Conservation (phyloP, 1,140 invertebrate species). For the Odontomachus brunneus region DNA sequence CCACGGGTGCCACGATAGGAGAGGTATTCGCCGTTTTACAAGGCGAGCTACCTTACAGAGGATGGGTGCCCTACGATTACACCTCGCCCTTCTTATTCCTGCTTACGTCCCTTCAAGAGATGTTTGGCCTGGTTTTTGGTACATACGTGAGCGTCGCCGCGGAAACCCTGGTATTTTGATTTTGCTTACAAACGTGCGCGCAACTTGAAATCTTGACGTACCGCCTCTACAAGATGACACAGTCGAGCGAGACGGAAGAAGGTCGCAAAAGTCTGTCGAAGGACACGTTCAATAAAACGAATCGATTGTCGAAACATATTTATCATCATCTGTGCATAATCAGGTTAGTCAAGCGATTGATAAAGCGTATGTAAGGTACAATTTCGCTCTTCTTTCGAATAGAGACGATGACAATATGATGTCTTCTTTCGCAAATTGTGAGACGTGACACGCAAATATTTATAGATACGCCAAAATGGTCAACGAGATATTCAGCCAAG, state of each 20-base stretch:
- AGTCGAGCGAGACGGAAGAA: background rate
- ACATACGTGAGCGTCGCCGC: conserved; percentile 2
- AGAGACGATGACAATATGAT: too few species aligned
- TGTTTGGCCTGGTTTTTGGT: background rate
- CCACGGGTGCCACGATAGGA: background rate
- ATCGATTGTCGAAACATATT: conserved; percentile 8
- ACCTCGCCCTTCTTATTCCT: background rate
- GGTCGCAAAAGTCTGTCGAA: too few species aligned
- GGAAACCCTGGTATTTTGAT: conserved; percentile 10
- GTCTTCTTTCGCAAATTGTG: too few species aligned
- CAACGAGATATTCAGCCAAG: too few species aligned
- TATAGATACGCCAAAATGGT: too few species aligned
- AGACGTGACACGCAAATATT: too few species aligned
- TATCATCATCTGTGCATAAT: conserved; percentile 14
- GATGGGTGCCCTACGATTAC: conserved; percentile 2
- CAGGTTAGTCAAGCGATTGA: conserved; percentile 6
- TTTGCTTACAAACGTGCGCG: conserved; percentile 34
- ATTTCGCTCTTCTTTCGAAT: too few species aligned
- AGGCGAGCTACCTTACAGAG: conserved; percentile 1
- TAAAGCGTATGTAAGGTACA: background rate
- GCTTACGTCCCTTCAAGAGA: background rate
- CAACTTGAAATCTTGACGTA: conserved; percentile 18
- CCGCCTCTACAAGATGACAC: background rate
- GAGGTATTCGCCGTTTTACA: background rate
- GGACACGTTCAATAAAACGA: too few species aligned